phyloP scores from a whole-genome alignment of 2,888 invertebrate species.

The Erannis defoliaria region DNA sequence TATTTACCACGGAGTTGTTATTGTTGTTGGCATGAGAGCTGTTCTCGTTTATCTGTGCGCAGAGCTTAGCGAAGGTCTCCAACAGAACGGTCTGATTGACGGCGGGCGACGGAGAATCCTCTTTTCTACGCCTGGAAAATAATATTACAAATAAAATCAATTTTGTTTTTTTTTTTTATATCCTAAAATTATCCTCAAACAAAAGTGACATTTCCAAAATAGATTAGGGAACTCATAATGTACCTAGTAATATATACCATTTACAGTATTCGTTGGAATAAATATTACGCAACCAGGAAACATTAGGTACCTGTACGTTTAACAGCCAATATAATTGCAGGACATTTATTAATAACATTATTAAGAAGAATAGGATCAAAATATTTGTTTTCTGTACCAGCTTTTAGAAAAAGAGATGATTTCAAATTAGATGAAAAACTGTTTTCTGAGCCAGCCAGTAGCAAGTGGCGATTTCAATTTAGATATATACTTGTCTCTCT shows the following conservation, averaged over 20 bases:
- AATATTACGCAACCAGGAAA: too few relatives aligned
- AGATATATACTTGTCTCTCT: slow-evolving; percentile 53
- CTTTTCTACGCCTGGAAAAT: slow-evolving; percentile 54
- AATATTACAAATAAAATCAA: not conserved
- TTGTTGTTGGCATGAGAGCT: slow-evolving; percentile 29
- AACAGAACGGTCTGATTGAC: slow-evolving; percentile 66
- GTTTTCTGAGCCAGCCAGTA: not conserved
- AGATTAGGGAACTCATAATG: too few relatives aligned
- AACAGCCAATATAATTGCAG: too few relatives aligned
- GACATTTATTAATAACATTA: too few relatives aligned
- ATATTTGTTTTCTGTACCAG: too few relatives aligned
- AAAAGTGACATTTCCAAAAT: too few relatives aligned
- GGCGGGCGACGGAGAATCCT: slow-evolving; percentile 45
- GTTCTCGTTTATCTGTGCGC: slow-evolving; percentile 68
- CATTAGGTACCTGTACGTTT: too few relatives aligned
- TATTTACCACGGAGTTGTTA: slow-evolving; percentile 14
- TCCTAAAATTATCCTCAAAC: too few relatives aligned
- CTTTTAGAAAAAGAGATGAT: not conserved
- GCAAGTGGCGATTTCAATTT: too few relatives aligned
- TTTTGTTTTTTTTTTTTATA: not conserved
- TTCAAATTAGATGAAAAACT: not conserved
- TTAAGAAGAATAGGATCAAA: too few relatives aligned
- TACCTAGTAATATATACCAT: too few relatives aligned
- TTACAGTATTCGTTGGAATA: too few relatives aligned
- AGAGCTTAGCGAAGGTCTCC: slow-evolving; percentile 77